A percentile compares a stretch with the other conserved stretches of the same genome.
Conservation (phyloP, 2,113 vertebrate species). For the Ageneiosus marmoratus region DNA sequence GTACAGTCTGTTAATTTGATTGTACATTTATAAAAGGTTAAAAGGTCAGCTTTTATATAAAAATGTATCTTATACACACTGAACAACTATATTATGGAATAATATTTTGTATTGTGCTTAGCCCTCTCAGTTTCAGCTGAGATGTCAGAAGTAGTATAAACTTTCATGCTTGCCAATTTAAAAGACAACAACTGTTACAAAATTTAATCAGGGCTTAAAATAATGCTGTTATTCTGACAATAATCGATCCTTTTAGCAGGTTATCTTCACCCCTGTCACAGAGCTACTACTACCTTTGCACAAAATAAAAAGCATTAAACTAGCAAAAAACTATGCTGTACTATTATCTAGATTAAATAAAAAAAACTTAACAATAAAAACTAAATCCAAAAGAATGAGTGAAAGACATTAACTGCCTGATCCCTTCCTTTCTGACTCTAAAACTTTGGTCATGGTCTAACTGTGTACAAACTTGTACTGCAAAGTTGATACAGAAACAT, state of each 20-base stretch:
- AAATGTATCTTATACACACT: neutral
- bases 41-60: neutral
- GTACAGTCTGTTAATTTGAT: neutral
- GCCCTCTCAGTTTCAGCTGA: neutral
- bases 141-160: neutral
- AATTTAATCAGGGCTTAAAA: neutral
- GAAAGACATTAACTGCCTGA: neutral
- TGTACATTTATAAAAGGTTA: neutral
- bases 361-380: neutral
- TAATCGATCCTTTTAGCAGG: neutral
- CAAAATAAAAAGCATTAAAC: neutral
- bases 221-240: neutral
- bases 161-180: neutral
- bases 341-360: neutral
- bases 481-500: slow-evolving; percentile 26
- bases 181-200: neutral
- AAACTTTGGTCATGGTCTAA: neutral
- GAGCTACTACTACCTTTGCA: neutral
- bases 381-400: neutral
- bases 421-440: neutral
- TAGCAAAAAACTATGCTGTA: neutral
- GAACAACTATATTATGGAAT: neutral
- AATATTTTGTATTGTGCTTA: neutral
- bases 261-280: neutral
- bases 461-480: neutral